Base-by-base conservation (phyloP, 2,888 invertebrate genomes). In the Muschampia plurimacula region DNA sequence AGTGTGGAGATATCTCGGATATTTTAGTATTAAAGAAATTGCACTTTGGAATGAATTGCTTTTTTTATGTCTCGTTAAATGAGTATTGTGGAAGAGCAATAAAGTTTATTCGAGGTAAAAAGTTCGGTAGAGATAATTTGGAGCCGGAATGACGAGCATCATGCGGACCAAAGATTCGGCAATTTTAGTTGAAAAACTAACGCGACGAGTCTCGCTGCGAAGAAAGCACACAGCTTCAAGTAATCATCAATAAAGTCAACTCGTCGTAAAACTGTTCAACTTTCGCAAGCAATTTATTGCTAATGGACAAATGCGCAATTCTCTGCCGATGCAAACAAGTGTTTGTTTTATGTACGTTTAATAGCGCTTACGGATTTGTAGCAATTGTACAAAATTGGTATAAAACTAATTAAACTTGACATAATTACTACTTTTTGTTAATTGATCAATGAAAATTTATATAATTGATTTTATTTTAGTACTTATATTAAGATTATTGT, bases 171-270 rank as follows among this genome's bases (percentile, higher is more conserved):
- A 76, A 74, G 78, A 80, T 75, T 77, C 77, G 76, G 75, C 77
- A 78, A 79, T 79, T 77, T 76, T 74, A 67, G n/a, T 73, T 78
- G 78, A 79, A 79, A 79, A 79, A 79, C 79, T 73, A 65, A 77
- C 75, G 32, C 66, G 77, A 77, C 80, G 28, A 73, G 77, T 78
- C 55, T 62, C 70, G 68, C 10, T 44, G 65, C 67, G 67, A 67
- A 44, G 72, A 77, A 74, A 69, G 67, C 60, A 55, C 41, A 55
- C 64, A 49, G 65, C 59, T 65, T 52, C 39, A 44, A 36, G 72
- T 39, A 69, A 73, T 73, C 69, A 74, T 74, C 75, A 74, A 70
- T 74, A 72, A 73, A 67, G 62, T 39, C 64, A 66, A 74, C 66
- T 67, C 66, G 69, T 72, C 63, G 74, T 72, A 74, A 74, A 67